phyloP scores from a whole-genome alignment of 2,797 vertebrate species.

The Thaleichthys pacificus region DNA sequence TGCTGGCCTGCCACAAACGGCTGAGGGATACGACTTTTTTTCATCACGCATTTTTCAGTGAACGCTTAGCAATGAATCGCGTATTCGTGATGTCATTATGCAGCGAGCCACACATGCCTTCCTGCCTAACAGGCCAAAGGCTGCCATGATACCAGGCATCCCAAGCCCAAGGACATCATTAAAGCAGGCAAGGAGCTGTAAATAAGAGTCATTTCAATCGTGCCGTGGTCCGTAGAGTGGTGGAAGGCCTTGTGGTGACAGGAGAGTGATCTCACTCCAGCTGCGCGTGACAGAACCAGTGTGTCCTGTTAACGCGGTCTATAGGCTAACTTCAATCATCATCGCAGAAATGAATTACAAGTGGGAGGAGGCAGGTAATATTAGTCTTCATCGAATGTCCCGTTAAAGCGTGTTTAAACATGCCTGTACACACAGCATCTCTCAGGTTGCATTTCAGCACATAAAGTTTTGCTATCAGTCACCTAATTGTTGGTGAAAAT shows the following conservation, averaged over 20 bases:
- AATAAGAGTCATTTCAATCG: slow-evolving; percentile 17
- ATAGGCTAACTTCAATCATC: slow-evolving; percentile 18
- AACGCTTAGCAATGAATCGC: slow-evolving; percentile 16
- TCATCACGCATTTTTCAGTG: slow-evolving; percentile 5
- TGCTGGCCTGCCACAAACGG: background rate
- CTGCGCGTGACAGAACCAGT: background rate
- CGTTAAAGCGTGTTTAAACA: background rate
- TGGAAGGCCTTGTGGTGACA: slow-evolving; percentile 20
- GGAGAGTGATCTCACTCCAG: background rate
- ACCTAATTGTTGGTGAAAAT: slow-evolving; percentile 36
- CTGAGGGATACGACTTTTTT: background rate
- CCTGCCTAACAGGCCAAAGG: slow-evolving; percentile 31
- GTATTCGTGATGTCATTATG: slow-evolving; percentile 39
- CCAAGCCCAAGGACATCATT: slow-evolving; percentile 34
- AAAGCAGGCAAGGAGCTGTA: slow-evolving; percentile 41
- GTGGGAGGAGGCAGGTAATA: background rate
- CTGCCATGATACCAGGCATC: slow-evolving; percentile 22
- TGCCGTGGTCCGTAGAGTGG: slow-evolving; percentile 30
- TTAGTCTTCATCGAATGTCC: background rate
- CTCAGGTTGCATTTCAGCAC: slow-evolving; percentile 4
- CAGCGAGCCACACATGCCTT: slow-evolving; percentile 34
- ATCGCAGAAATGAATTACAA: background rate
- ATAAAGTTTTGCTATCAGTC: slow-evolving; percentile 37
- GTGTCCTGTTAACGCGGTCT: slow-evolving; percentile 5
- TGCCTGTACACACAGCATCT: background rate